Percentiles rank a stretch among this genome's conserved stretches.
Evolutionary conservation across 1,140 invertebrate genomes (phyloP).

Genomic region (Gryllus bimaculatus): DNA sequence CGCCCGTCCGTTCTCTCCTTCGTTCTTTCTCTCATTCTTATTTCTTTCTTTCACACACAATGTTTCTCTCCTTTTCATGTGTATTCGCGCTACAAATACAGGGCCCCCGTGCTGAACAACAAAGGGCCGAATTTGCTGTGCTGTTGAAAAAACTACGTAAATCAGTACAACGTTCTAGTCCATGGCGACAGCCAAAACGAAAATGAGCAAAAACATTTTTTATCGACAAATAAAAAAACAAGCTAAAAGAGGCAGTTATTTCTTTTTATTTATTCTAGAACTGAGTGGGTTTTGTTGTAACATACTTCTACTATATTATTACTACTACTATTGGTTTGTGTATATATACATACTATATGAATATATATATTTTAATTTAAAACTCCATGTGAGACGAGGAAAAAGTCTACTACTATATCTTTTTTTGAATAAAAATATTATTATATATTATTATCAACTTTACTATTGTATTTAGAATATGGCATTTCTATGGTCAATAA

Average conservation of each 20-base stretch:
- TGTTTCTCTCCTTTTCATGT: not conserved
- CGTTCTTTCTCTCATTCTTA: not conserved
- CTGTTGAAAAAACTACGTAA: not conserved
- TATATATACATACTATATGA: not conserved
- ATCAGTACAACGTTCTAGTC: not conserved
- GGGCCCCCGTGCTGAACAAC: not conserved
- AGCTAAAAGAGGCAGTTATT: not conserved
- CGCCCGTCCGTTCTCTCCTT: not conserved
- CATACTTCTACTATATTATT: not conserved
- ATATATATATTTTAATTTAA: not conserved
- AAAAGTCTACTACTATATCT: not conserved
- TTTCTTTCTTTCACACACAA: too few relatives aligned
- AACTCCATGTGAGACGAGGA: not conserved
- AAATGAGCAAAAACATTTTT: not conserved
- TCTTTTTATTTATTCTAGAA: not conserved
- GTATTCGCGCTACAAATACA: not conserved
- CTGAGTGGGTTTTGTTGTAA: not conserved
- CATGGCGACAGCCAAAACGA: not conserved
- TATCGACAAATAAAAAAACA: not conserved
- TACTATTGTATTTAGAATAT: conserved; percentile 6
- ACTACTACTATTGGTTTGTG: not conserved
- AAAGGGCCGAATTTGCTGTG: not conserved
- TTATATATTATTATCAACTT: conserved; percentile 1
- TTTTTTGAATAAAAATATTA: not conserved
- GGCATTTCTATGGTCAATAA: not conserved